These are phyloP conservation scores for Drosophila rhopaloa DNA, from an alignment of 1,140 invertebrate species.

Conservation along the genomic window DNA sequence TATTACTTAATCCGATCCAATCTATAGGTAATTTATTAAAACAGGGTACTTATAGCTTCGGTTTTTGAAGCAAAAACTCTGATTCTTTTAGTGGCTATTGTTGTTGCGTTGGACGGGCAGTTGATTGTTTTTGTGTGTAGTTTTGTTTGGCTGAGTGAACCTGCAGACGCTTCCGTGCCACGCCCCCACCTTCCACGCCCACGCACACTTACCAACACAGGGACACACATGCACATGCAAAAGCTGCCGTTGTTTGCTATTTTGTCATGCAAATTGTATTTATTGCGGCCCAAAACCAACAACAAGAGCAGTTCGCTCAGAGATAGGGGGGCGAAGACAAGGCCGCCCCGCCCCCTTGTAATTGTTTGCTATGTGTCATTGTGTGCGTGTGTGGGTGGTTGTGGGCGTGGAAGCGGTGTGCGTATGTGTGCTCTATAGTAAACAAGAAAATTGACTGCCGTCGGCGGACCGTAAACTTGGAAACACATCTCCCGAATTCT, in stretches of 20 bases:
- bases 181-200: constrained; percentile 7
- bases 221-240: constrained; percentile 31
- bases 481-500: constrained; percentile 43
- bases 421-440: constrained; percentile 45
- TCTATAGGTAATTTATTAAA: too few relatives aligned
- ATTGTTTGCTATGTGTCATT: constrained; percentile 78
- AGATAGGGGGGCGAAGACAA: constrained; percentile 47
- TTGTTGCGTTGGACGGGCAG: constrained; percentile 44
- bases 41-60: constrained; percentile 4
- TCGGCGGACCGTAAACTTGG: constrained; percentile 33
- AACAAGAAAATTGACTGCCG: constrained; percentile 78
- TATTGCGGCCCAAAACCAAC: constrained; percentile 76
- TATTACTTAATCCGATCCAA: too few relatives aligned
- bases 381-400: constrained; percentile 19
- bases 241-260: constrained; percentile 80
- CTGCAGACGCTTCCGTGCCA: constrained; percentile 53
- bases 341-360: constrained; percentile 49
- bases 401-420: constrained; percentile 2
- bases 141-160: constrained; percentile 78
- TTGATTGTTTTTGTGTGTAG: constrained; percentile 81
- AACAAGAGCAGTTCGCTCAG: constrained; percentile 15
- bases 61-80: background rate
- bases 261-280: constrained; percentile 83
- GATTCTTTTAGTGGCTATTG: constrained; percentile 13
- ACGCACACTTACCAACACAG: constrained; percentile 5